phyloP scores from a whole-genome alignment of 37 sponge, comb jelly and placozoan species.

The Crambe crambe region DNA sequence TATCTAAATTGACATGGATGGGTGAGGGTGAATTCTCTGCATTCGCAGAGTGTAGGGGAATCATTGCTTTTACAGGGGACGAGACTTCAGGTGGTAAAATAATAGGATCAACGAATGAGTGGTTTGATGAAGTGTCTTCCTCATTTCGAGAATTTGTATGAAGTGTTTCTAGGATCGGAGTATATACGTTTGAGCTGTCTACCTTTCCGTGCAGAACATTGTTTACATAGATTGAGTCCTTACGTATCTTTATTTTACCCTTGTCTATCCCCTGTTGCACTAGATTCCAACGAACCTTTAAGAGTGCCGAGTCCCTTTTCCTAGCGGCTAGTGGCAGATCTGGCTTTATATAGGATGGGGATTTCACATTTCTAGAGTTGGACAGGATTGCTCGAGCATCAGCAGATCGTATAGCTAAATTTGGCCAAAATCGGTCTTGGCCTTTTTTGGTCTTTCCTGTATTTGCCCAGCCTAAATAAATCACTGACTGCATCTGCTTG shows the following conservation, averaged over 20 bases:
- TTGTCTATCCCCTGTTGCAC: neutral
- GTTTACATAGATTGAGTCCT: neutral
- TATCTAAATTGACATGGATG: no score
- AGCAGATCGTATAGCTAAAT: neutral
- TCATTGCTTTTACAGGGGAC: neutral
- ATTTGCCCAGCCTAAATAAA: neutral
- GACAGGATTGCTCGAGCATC: neutral
- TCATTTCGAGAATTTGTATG: neutral
- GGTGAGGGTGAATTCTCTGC: no score
- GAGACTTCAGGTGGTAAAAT: neutral
- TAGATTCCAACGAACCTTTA: neutral
- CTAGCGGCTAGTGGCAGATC: neutral
- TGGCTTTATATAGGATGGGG: neutral
- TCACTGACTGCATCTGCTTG: neutral
- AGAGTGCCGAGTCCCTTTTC: neutral
- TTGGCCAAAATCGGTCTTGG: constrained; percentile 4
- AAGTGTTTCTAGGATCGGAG: neutral
- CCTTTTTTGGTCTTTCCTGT: neutral
- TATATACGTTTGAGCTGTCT: neutral
- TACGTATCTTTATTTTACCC: neutral
- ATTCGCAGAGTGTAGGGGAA: no score
- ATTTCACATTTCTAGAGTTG: neutral
- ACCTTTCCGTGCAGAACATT: neutral
- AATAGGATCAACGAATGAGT: neutral
- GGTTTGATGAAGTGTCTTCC: neutral